These are phyloP conservation scores for Uloborus plumipes DNA, from an alignment of 2,888 invertebrate genomes.

Conservation along the genomic window DNA sequence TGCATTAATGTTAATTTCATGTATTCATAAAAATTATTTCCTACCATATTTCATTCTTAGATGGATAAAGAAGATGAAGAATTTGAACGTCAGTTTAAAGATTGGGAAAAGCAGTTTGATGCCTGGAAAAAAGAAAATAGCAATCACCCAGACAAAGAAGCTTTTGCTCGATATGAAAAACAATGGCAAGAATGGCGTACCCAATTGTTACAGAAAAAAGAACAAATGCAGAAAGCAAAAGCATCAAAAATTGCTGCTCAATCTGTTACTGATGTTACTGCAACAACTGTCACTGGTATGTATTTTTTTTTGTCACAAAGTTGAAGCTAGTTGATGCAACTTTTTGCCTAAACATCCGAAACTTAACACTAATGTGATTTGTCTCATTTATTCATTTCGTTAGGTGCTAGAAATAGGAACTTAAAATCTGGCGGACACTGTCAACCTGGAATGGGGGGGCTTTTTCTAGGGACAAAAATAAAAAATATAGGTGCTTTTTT, in stretches of 20 bases:
- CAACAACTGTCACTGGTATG: neutral
- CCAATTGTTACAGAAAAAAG: slow-evolving; percentile 56
- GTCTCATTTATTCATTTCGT: too few species aligned
- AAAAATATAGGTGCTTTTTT: too few species aligned
- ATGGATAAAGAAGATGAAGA: slow-evolving; percentile 63
- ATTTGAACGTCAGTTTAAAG: slow-evolving; percentile 69
- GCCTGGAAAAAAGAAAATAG: slow-evolving; percentile 72
- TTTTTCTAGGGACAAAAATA: too few species aligned
- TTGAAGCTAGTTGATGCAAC: too few species aligned
- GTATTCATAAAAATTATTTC: neutral
- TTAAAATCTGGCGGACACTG: too few species aligned
- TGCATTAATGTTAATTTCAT: too few species aligned
- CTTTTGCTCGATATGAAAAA: slow-evolving; percentile 71
- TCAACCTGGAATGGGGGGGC: too few species aligned
- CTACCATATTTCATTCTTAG: neutral
- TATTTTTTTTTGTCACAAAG: neutral
- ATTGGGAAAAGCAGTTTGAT: slow-evolving; percentile 72
- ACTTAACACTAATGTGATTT: too few species aligned
- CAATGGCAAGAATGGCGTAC: slow-evolving; percentile 71
- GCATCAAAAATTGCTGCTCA: slow-evolving; percentile 26
- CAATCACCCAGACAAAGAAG: slow-evolving; percentile 72
- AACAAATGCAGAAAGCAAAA: slow-evolving; percentile 62
- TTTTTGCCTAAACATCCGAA: too few species aligned
- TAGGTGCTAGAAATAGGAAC: too few species aligned
- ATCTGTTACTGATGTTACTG: slow-evolving; percentile 14